These are phyloP conservation scores for Apistogramma diplotaenia DNA, from an alignment of 2,113 vertebrate species.

Conservation along the genomic window DNA sequence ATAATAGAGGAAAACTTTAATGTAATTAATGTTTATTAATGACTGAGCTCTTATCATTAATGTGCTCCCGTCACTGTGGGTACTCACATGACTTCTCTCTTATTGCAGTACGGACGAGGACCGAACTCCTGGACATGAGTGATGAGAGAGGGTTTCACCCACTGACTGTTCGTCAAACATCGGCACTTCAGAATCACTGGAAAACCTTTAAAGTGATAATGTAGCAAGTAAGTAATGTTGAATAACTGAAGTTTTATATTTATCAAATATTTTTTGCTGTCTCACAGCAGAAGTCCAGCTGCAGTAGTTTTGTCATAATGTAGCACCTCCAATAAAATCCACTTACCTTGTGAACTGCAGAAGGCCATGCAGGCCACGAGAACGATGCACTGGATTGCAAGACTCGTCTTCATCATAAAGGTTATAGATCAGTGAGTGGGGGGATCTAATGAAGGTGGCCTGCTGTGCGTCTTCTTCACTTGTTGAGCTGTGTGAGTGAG, in stretches of 20 bases:
- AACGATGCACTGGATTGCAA: background rate
- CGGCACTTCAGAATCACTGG: background rate
- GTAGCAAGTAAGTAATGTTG: no score
- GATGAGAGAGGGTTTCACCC: rapidly evolving
- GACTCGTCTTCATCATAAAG: conserved; percentile 13
- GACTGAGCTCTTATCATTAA: background rate
- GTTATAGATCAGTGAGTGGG: background rate
- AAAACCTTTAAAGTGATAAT: background rate
- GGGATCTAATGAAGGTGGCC: background rate
- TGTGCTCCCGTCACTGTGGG: background rate
- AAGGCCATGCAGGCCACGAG: conserved; percentile 9
- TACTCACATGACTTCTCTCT: conserved; percentile 46
- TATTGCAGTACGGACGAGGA: conserved; percentile 12
- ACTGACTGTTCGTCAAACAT: rapidly evolving
- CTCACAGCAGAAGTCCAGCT: rapidly evolving
- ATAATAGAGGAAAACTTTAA: background rate
- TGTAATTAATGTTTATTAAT: background rate
- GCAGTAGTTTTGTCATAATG: rapidly evolving
- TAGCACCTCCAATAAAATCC: background rate
- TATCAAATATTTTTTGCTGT: background rate
- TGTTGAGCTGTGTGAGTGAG: background rate
- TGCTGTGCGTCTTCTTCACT: background rate
- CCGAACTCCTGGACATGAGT: rapidly evolving
- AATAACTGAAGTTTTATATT: background rate
- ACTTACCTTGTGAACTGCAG: conserved; percentile 1